Percentiles rank a stretch among this genome's conserved stretches.
These are phyloP conservation scores for Ceratitis capitata DNA, from an alignment of 1,140 invertebrate genomes.

Conservation along the genomic window DNA sequence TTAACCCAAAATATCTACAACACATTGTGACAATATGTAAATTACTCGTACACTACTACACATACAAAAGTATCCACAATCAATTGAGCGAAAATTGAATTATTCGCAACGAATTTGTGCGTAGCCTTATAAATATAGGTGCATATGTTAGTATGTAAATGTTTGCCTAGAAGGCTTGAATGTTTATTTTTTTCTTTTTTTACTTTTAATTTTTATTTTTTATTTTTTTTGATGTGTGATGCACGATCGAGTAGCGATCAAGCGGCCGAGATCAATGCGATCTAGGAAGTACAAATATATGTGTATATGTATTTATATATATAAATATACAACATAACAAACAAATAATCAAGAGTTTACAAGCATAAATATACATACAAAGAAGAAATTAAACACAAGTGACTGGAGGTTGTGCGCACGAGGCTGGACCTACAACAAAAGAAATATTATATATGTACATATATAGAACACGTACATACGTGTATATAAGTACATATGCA, in stretches of 20 bases:
- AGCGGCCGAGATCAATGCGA: slow-evolving; percentile 31
- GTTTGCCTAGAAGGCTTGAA: neutral
- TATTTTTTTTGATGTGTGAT: neutral
- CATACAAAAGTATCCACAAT: neutral
- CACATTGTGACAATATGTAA: neutral
- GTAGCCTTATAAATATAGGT: neutral
- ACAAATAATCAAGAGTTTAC: slow-evolving; percentile 3
- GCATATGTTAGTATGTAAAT: neutral
- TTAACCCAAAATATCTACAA: slow-evolving; percentile 9
- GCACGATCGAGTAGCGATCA: slow-evolving; percentile 22
- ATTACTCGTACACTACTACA: neutral
- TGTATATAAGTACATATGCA: neutral
- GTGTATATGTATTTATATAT: too few species aligned
- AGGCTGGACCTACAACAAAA: neutral
- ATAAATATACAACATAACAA: too few species aligned
- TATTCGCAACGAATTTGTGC: slow-evolving; percentile 12
- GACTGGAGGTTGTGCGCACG: neutral
- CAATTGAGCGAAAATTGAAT: slow-evolving; percentile 33
- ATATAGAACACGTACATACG: neutral
- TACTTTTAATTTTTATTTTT: neutral
- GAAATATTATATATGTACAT: too few species aligned
- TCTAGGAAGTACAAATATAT: slow-evolving; percentile 23
- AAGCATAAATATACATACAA: neutral
- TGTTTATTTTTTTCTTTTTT: neutral
- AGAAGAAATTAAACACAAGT: slow-evolving; percentile 26